phyloP scores from a whole-genome alignment of 2,113 vertebrate genomes.

The Poeciliopsis prolifica region DNA sequence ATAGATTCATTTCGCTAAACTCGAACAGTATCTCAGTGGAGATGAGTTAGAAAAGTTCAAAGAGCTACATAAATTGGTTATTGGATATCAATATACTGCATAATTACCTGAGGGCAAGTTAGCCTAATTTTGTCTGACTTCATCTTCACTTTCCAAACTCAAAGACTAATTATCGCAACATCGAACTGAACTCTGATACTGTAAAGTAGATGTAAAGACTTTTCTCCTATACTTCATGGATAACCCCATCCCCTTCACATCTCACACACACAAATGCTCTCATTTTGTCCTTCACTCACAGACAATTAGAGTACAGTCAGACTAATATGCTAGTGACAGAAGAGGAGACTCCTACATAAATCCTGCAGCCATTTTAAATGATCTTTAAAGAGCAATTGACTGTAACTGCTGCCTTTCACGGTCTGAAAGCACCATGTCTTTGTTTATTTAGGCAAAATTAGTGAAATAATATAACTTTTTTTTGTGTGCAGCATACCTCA shows the following conservation, averaged over 20 bases:
- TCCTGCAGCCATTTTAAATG: conserved; percentile 69
- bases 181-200: conserved; percentile 36
- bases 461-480: neutral
- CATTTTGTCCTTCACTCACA: conserved; percentile 36
- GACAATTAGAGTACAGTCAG: conserved; percentile 57
- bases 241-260: neutral
- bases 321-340: conserved; percentile 31
- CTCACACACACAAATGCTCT: conserved; percentile 12
- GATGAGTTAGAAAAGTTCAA: conserved; percentile 29
- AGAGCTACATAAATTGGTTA: conserved; percentile 43
- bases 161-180: conserved; percentile 51
- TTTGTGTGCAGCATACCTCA: neutral
- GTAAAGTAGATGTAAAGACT: conserved; percentile 39
- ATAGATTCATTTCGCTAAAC: conserved; percentile 26
- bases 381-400: conserved; percentile 63
- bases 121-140: conserved; percentile 52
- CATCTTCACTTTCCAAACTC: conserved; percentile 52
- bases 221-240: conserved; percentile 14
- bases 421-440: conserved; percentile 17
- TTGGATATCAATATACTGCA: conserved; percentile 58
- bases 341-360: conserved; percentile 52
- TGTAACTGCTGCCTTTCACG: conserved; percentile 52
- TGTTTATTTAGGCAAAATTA: neutral
- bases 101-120: conserved; percentile 58
- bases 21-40: conserved; percentile 22